Evolutionary conservation across 2,888 invertebrate genomes (phyloP).

Genomic region (Achlya flavicornis): DNA sequence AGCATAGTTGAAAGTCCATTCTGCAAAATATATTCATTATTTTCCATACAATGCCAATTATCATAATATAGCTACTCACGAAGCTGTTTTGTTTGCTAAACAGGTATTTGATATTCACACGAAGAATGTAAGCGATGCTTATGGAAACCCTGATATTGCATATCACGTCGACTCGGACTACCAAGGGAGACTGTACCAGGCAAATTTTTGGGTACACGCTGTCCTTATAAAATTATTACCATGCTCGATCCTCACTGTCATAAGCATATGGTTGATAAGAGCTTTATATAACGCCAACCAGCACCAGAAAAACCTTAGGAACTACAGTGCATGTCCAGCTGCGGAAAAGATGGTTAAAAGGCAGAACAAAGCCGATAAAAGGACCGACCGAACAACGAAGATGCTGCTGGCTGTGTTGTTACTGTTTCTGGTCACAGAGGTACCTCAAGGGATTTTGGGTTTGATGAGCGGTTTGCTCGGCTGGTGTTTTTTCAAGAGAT

Average conservation of each 20-base stretch:
- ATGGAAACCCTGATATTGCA: slow-evolving; percentile 62
- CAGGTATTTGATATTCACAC: slow-evolving; percentile 80
- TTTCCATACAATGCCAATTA: slow-evolving; percentile 52
- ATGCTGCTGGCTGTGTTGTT: slow-evolving; percentile 94
- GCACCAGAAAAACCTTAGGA: slow-evolving; percentile 87
- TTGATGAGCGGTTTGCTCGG: slow-evolving; percentile 87
- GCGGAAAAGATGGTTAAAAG: slow-evolving; percentile 74
- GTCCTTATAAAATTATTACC: slow-evolving; percentile 92
- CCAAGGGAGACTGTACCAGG: slow-evolving; percentile 84
- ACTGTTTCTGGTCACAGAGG: slow-evolving; percentile 94
- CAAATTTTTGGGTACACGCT: slow-evolving; percentile 92
- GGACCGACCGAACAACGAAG: slow-evolving; percentile 94
- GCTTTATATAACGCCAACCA: slow-evolving; percentile 90
- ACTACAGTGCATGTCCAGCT: slow-evolving; percentile 84
- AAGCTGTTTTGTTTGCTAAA: slow-evolving; percentile 34
- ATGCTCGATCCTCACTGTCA: slow-evolving; percentile 89
- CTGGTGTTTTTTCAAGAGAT: slow-evolving; percentile 89
- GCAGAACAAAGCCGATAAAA: slow-evolving; percentile 86
- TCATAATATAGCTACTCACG: slow-evolving; percentile 40
- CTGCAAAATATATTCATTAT: slow-evolving; percentile 16
- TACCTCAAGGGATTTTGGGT: slow-evolving; percentile 92
- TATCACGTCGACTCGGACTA: slow-evolving; percentile 83
- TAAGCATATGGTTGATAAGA: slow-evolving; percentile 87
- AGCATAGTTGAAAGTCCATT: slow-evolving; percentile 11
- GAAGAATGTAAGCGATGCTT: slow-evolving; percentile 71